phyloP scores from a whole-genome alignment of 2,113 vertebrate species.

The Colius striatus region DNA sequence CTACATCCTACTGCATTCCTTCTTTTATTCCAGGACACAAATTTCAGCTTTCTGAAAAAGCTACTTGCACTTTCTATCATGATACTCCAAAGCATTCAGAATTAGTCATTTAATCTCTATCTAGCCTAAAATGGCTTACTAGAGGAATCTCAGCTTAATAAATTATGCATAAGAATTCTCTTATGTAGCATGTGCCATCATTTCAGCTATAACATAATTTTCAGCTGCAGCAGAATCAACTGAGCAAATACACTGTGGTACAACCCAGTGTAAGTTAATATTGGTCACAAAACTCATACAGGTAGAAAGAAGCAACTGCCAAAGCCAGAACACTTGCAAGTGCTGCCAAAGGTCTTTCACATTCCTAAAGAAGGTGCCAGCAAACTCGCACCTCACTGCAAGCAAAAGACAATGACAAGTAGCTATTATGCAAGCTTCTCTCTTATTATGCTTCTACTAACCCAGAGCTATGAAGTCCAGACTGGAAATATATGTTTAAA shows the following conservation, averaged over 20 bases:
- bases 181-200: not conserved
- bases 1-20: not conserved
- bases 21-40: not conserved
- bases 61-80: not conserved
- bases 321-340: not conserved
- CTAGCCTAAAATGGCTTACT: slow-evolving; percentile 50
- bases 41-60: slow-evolving; percentile 11
- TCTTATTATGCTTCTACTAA: not conserved
- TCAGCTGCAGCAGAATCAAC: slow-evolving; percentile 28
- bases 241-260: slow-evolving; percentile 1
- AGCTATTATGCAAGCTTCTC: not conserved
- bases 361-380: not conserved
- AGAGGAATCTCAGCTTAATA: slow-evolving; percentile 42
- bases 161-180: slow-evolving; percentile 42
- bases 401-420: not conserved
- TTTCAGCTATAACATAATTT: slow-evolving; percentile 4
- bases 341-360: not conserved
- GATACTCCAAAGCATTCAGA: slow-evolving; percentile 7
- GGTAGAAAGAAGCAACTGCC: slow-evolving; percentile 6
- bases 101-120: slow-evolving; percentile 41
- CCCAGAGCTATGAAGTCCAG: not conserved
- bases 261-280: slow-evolving; percentile 28
- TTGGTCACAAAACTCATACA: not conserved
- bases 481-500: not conserved
- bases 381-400: not conserved